These are phyloP conservation scores for Ceratitis capitata DNA, from an alignment of 1,140 invertebrate species.

Conservation along the genomic window DNA sequence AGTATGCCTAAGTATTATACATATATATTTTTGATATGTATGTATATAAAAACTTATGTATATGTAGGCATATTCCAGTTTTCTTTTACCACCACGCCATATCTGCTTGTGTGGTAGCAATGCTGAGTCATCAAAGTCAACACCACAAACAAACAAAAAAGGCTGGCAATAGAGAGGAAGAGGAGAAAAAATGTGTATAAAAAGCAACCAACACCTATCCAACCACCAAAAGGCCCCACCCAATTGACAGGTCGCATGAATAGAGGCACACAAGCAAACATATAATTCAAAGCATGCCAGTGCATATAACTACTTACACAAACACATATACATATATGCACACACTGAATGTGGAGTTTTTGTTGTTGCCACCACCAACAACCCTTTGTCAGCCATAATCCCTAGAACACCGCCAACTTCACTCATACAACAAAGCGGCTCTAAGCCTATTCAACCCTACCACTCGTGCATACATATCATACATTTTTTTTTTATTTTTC, in stretches of 20 bases:
- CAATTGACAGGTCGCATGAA: background rate
- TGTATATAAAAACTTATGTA: background rate
- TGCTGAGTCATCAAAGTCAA: slow-evolving; percentile 36
- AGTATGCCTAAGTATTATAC: no score
- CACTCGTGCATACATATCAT: no score
- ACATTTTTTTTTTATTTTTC: background rate
- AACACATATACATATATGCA: background rate
- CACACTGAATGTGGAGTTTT: background rate
- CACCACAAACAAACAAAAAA: background rate
- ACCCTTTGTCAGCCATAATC: background rate
- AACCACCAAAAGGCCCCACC: slow-evolving; percentile 1
- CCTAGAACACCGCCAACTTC: background rate
- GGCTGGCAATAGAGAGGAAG: background rate
- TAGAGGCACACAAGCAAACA: background rate
- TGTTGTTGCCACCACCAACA: background rate
- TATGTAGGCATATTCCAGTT: background rate
- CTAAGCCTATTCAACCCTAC: slow-evolving; percentile 16
- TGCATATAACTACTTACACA: background rate
- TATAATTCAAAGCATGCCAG: background rate
- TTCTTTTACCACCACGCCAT: background rate
- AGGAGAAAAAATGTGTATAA: background rate
- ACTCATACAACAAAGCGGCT: background rate
- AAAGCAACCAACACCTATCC: background rate
- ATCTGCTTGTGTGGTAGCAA: background rate
- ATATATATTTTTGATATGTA: no score